A percentile compares a stretch with the other conserved stretches of the same genome.
phyloP scores from a whole-genome alignment of 2,888 invertebrate species.

The Trypoxylon attenuatum region DNA sequence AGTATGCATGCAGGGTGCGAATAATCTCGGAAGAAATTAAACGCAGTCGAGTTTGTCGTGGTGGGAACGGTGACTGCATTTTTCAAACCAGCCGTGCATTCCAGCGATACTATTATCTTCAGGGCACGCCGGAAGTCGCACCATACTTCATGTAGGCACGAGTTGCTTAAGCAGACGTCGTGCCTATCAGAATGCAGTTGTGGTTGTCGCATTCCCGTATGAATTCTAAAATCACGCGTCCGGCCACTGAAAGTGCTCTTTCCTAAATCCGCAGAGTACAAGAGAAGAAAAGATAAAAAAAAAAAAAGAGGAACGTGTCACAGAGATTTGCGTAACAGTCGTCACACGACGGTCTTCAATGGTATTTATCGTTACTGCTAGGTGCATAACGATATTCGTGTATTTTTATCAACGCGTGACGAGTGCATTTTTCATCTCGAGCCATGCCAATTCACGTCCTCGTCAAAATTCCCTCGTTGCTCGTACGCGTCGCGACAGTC shows the following conservation, averaged over 20 bases:
- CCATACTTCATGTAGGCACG: constrained; percentile 35
- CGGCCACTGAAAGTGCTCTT: not conserved
- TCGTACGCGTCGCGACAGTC: not conserved
- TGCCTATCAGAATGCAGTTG: not conserved
- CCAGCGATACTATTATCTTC: constrained; percentile 53
- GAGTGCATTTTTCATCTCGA: not conserved
- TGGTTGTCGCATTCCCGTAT: not conserved
- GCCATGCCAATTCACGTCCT: not conserved
- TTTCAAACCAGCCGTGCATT: constrained; percentile 34
- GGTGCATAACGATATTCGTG: not conserved
- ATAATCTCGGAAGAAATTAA: constrained; percentile 14
- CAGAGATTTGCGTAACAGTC: not conserved
- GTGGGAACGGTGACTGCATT: constrained; percentile 30
- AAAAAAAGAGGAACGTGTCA: not conserved
- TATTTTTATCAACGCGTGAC: not conserved
- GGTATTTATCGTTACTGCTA: constrained; percentile 4
- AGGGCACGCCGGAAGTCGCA: constrained; percentile 48
- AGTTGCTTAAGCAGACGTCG: constrained; percentile 6
- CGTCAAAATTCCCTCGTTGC: not conserved
- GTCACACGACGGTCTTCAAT: constrained; percentile 1
- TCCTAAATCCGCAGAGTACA: not conserved
- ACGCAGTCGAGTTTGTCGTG: constrained; percentile 14
- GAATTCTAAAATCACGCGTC: not conserved
- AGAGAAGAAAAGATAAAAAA: not conserved
- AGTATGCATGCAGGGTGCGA: not conserved